Evolutionary conservation across 2,797 vertebrate species (phyloP), one percentile per base, ranked within the genome.

Genomic region (Girardinus metallicus): DNA sequence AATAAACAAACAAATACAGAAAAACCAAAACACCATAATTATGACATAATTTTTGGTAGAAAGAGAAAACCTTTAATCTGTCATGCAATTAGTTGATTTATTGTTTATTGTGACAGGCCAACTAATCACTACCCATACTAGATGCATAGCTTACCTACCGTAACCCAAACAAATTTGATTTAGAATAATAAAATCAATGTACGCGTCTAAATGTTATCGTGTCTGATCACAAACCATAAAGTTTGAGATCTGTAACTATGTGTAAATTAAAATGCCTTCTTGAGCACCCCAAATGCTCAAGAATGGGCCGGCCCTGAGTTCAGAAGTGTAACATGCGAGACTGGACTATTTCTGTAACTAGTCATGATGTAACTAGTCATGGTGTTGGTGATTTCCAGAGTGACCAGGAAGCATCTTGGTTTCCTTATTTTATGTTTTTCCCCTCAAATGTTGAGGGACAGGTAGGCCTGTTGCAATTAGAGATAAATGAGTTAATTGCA

Each of bases 341-440:
- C 12, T 0, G 43, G 6, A 74, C 57, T 85, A 77, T 91, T 81
- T 75, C 29, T 34, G 47, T 71, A 29, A 34, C 16, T 0, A 49
- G 57, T 47, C 26, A 47, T 41, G 73, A 83, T 4, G 47, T 71
- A 29, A 34, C 16, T 0, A 49, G 57, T 47, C 26, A 47, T 41
- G 73, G 82, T 4, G 60, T 3, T 34, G 84, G 83, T 89, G 76
- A 76, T 80, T 91, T 89, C 86, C 86, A 87, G 77, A 70, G 83
- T 82, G 72, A 89, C 71, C 36, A 75, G 76, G 66, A 79, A 81
- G 66, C 21, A 34, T 31, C 77, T 77, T 44, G 8, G 29, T 89
- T 90, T 86, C 78, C 82, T 80, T 78, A 72, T 68, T 62, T 62
- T 34, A 62, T 7, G 2, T 34, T 76, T 77, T 80, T 41, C 80